Conservation (phyloP, 2,113 vertebrate species). For the Raja brachyura region DNA sequence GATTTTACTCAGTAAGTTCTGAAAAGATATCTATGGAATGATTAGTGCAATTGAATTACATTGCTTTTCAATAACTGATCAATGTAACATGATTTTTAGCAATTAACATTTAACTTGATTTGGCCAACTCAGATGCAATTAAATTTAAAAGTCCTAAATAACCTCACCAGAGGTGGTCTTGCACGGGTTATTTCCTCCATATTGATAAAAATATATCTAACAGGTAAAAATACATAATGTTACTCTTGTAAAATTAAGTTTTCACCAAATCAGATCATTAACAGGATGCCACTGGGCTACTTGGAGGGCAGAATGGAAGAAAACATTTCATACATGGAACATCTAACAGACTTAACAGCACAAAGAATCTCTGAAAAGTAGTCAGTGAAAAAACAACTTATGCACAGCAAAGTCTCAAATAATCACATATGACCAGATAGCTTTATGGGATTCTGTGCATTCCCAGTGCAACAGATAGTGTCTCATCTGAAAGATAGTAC, state of each 20-base stretch:
- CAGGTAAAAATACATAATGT: neutral
- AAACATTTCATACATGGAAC: no score
- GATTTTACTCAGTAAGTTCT: neutral
- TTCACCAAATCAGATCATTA: neutral
- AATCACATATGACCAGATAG: no score
- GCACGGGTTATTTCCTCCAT: neutral
- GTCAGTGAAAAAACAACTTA: no score
- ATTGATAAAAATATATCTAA: neutral
- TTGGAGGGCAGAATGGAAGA: neutral
- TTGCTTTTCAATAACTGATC: no score
- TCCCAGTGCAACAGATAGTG: no score
- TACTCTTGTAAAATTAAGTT: neutral
- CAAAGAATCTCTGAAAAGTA: no score
- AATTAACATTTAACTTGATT: neutral
- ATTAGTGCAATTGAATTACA: neutral
- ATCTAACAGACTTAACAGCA: no score
- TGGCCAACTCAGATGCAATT: neutral
- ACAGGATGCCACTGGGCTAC: neutral
- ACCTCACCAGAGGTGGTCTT: neutral
- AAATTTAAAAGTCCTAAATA: neutral
- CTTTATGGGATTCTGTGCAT: no score
- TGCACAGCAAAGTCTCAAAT: no score
- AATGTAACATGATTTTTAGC: neutral
- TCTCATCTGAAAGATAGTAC: no score
- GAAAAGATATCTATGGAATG: neutral